Conservation (phyloP, 2,113 vertebrate genomes). For the Cardinalis cardinalis region DNA sequence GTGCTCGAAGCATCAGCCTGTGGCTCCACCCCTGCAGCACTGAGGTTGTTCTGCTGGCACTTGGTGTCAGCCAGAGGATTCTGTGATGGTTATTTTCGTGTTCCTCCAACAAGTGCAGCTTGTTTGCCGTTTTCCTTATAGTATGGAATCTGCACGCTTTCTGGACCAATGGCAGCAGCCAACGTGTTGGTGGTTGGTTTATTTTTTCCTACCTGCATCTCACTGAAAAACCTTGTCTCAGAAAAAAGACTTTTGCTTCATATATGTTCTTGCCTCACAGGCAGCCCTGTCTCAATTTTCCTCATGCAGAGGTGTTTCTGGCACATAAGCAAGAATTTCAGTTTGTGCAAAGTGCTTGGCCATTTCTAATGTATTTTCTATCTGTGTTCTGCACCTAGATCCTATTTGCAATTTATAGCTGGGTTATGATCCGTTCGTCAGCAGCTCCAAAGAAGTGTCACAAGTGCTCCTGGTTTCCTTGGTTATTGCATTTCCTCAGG, state of each 20-base stretch:
- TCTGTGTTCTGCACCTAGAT: neutral
- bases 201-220: neutral
- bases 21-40: neutral
- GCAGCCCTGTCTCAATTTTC: neutral
- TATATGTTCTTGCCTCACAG: neutral
- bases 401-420: neutral
- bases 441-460: neutral
- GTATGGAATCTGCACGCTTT: neutral
- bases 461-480: neutral
- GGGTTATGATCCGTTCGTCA: neutral
- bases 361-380: neutral
- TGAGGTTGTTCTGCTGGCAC: neutral
- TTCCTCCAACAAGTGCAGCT: neutral
- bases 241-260: neutral
- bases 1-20: neutral
- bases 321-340: neutral
- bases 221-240: neutral
- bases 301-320: neutral
- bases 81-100: neutral
- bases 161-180: neutral
- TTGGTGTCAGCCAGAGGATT: neutral
- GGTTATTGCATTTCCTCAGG: neutral
- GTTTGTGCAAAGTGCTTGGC: neutral
- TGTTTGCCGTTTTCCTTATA: neutral
- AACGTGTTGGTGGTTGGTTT: accelerated